Base-by-base conservation (phyloP, 2,113 vertebrate genomes). In the Bubo scandiacus region DNA sequence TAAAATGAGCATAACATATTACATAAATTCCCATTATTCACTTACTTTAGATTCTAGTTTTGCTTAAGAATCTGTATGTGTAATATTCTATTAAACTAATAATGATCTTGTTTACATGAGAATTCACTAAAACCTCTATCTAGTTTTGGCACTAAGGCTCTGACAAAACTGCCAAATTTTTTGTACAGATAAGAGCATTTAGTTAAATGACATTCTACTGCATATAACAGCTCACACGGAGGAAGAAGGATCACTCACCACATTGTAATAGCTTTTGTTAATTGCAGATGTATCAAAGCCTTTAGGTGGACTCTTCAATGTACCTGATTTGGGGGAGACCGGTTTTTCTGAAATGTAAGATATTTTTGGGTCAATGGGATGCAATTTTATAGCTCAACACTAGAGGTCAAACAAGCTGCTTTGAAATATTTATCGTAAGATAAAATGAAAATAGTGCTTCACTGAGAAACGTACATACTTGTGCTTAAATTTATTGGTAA, bases 211-310 rank as follows among this genome's bases (percentile, higher is more conserved):
- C 7, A 4, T 71, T 71, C 70, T 80, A 85, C 9, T 18, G 11
- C 34, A 68, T 6, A 5, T 3, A 85, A 81, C 32, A 91, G 43
- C 15, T 83, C 55, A 63, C 15, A 51, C 4, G 7, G 14, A 79
- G n/a, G 27, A 42, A 95, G 67, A 92, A 54, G 51, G 14, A 29
- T 88, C 87, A 97, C 99, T 99, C 95, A 99, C 99, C 99, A 99
- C 97, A 80, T 99, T 99, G 81, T 99, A 99, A 97, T 99, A 99
- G 15, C 99, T 99, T 98, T 99, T 99, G 98, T 99, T 99, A 95
- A 99, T 99, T 86, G 99, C 98, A 94, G 99, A 98, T 0, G 99
- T 99, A 94, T 99, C 99, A 52, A 99, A 99, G 81, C 99, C 99
- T 98, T 99, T 99, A 43, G 99, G 99, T 21, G 99, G 99, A 92